phyloP scores from a whole-genome alignment of 2,888 invertebrate species.

The Mycalesis mineus region DNA sequence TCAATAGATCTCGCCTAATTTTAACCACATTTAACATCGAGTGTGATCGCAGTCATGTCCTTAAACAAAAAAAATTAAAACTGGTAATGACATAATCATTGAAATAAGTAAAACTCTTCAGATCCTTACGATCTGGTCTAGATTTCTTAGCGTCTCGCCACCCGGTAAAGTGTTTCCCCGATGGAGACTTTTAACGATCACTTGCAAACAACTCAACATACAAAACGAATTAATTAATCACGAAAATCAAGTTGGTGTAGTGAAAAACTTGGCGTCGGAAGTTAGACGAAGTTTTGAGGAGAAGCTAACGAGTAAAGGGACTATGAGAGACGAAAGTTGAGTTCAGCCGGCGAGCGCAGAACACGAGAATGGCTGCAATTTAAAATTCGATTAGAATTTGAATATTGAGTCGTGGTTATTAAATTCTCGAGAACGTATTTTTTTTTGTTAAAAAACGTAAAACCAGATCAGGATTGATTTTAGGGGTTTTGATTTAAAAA shows the following conservation, averaged over 20 bases:
- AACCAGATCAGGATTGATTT: too few species aligned
- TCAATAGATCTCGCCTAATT: too few species aligned
- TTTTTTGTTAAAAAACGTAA: constrained; percentile 36
- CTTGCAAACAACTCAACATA: constrained; percentile 64
- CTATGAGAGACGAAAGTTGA: constrained; percentile 70
- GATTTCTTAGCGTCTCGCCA: too few species aligned
- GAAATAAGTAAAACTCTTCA: too few species aligned
- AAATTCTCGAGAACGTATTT: constrained; percentile 41
- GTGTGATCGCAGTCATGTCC: too few species aligned
- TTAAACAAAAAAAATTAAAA: too few species aligned
- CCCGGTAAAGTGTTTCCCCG: background rate
- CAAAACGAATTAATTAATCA: constrained; percentile 77
- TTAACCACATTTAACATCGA: too few species aligned
- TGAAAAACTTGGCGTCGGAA: constrained; percentile 67
- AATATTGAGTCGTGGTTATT: constrained; percentile 66
- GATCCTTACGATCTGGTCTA: too few species aligned
- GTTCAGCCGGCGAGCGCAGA: constrained; percentile 49
- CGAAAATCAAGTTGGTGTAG: constrained; percentile 56
- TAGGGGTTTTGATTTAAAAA: too few species aligned
- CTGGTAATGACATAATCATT: too few species aligned
- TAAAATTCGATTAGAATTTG: constrained; percentile 77
- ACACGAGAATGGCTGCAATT: constrained; percentile 76
- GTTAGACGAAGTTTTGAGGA: constrained; percentile 69
- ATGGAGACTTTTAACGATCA: constrained; percentile 43
- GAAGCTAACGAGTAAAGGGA: constrained; percentile 73